Evolutionary conservation across 1,140 invertebrate genomes (phyloP).

Genomic region (Physella acuta): DNA sequence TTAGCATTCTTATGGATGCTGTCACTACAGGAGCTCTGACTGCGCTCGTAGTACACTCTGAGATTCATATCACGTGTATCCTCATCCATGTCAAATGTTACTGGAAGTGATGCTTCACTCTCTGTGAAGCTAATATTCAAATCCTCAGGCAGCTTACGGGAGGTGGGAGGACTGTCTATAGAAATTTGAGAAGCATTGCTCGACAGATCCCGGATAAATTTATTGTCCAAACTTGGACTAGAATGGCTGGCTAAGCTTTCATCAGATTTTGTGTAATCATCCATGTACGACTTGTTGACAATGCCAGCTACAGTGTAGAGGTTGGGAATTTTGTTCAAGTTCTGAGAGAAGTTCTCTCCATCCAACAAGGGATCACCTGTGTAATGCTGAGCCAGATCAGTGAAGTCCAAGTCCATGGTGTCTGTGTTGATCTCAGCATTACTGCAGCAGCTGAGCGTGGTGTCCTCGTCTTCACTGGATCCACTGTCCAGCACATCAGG

Average conservation of each 20-base stretch:
- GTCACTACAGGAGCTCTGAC: constrained; percentile 24
- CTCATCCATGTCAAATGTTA: constrained; percentile 12
- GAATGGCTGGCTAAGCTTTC: background rate
- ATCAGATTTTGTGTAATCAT: background rate
- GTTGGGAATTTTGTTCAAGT: no score
- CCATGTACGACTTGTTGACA: no score
- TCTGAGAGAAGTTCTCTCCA: no score
- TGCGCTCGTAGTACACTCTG: constrained; percentile 20
- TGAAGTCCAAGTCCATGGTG: no score
- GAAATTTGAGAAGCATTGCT: background rate
- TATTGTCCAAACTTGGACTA: background rate
- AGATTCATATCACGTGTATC: background rate
- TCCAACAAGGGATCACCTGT: no score
- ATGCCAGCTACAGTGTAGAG: no score
- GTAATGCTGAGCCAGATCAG: no score
- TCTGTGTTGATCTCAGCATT: no score
- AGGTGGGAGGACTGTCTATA: background rate
- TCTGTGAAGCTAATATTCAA: constrained; percentile 25
- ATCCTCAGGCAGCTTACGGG: constrained; percentile 6
- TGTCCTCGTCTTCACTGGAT: constrained; percentile 22
- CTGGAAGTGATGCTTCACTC: constrained; percentile 25
- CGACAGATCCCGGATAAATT: background rate
- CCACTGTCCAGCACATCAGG: background rate
- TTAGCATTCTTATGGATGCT: constrained; percentile 5
- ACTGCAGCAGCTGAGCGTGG: constrained; percentile 8